Evolutionary conservation across 2,113 vertebrate species (phyloP), one percentile per base, ranked within the genome.

Genomic region (Meles meles): DNA sequence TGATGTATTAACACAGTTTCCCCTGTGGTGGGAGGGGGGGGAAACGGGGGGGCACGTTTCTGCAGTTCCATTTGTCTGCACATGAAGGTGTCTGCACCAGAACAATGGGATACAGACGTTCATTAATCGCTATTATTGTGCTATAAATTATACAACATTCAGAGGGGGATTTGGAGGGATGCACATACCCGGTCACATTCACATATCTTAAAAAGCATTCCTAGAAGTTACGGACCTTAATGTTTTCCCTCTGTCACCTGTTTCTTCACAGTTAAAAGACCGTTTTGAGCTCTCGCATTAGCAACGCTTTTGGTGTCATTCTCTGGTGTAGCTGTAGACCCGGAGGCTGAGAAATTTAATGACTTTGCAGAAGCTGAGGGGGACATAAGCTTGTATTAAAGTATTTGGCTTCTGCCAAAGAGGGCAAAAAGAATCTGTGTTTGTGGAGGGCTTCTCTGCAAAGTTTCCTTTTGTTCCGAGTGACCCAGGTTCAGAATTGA

Each of bases 11-110:
- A n/a, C 55, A 6, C 44, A 21, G 31, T 37, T 63, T 65, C 63
- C 65, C 42, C 7, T 6, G 3, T n/a, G n/a, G n/a, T n/a, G n/a
- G n/a, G 1, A 1, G 10, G 7, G 9, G 15, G 55, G 15, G 18
- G 52, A 2, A 12, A 11, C 14, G 14, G 17, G 52, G 3, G 5
- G 7, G 11, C 13, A 37, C n/a, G 7, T 42, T 90, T 61, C 74
- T 63, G 55, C 21, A 52, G 9, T 10, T 7, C 10, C 6, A 63
- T 6, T 6, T 18, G 14, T 15, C 15, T 23, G 29, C 10, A 39
- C 5, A 9, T 29, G 44, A 47, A 59, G 31, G 29, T 59, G 7
- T 88, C 31, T 3, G 6, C 21, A 69, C 3, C 21, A 49, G n/a
- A 52, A n/a, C 20, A 39, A 15, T 29, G 42, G 69, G 42, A 72